Evolutionary conservation across 53 echinoderm and acorn worm genomes (phyloP), one percentile per base, ranked within the genome.

Genomic region (Arbacia lixula): DNA sequence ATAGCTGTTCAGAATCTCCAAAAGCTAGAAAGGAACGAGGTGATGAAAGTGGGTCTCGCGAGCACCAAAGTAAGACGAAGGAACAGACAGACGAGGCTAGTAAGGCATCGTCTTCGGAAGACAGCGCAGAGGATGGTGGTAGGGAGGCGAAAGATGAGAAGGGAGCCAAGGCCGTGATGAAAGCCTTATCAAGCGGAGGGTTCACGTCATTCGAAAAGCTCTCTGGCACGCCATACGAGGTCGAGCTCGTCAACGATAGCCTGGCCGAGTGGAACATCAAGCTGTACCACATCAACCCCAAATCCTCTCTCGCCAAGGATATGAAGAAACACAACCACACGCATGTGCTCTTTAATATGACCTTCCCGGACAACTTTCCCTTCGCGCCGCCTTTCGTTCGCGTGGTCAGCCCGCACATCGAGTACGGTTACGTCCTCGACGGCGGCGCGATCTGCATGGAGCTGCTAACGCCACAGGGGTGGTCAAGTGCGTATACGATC

Each of bases 391-490:
- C 92, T 20, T 92, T 92, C 52, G 92, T 92, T n/a, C 88, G 89
- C 31, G 88, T 92, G 19, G 88, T 88, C 31, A 85, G 88, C 37
- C 92, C 92, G 9, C 80, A 82, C 12, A 73, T 92, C 26, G 92
- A 92, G 72, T 88, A 92, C 74, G 92, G 92, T 10, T 92, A 92
- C 71, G 88, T 92, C 8, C 58, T 92, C 12, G 92, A 92, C 56
- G 92, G 92, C 10, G 92, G 92, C 10, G 92, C 92, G 31, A 92
- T 92, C 35, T 92, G 92, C 67, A 92, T 92, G 92, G 92, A 92
- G 57, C 83, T 92, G 21, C 75, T 92, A 12, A 92, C 92, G 6
- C 92, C 92, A 1, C 85, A 88, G n/a, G 92, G 92, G 2, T 92
- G 92, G 92, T 92, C 92, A 0, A 92, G 92, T 57, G 69, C 88